phyloP scores from a whole-genome alignment of 1,140 invertebrate species.

The Dendrolimus punctatus region DNA sequence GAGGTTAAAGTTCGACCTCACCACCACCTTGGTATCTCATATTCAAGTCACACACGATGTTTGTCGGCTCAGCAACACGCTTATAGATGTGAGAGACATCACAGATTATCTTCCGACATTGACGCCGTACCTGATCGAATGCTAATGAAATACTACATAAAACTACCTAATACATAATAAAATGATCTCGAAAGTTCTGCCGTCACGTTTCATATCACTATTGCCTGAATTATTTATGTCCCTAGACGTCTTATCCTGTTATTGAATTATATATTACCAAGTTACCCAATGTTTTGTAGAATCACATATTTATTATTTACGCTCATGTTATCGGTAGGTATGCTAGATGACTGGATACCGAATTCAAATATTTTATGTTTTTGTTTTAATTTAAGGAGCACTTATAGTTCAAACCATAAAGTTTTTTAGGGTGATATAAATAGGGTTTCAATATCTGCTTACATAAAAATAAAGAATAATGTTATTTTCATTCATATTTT shows the following conservation, averaged over 20 bases:
- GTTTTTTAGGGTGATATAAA: too few relatives aligned
- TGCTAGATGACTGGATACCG: too few relatives aligned
- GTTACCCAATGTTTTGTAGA: too few relatives aligned
- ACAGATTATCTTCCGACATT: conserved; percentile 39
- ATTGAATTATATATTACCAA: too few relatives aligned
- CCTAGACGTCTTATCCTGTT: conserved; percentile 11
- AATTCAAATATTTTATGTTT: too few relatives aligned
- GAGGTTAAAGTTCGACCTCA: conserved; percentile 18
- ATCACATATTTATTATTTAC: too few relatives aligned
- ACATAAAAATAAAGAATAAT: too few relatives aligned
- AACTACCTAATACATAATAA: conserved; percentile 17
- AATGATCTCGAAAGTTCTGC: conserved; percentile 16
- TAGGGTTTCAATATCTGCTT: too few relatives aligned
- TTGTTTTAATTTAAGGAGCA: too few relatives aligned
- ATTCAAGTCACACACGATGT: conserved; percentile 23
- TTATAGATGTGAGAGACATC: conserved; percentile 26
- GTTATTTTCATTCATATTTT: too few relatives aligned
- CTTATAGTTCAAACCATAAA: too few relatives aligned
- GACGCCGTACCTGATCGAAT: conserved; percentile 26
- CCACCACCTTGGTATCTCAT: conserved; percentile 14
- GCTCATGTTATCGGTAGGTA: too few relatives aligned
- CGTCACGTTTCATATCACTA: conserved; percentile 7
- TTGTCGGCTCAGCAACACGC: conserved; percentile 8
- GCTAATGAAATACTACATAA: conserved; percentile 21
- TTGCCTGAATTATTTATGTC: conserved; percentile 14